Conservation (phyloP, 2,888 invertebrate species). For the Andrena minutula region DNA sequence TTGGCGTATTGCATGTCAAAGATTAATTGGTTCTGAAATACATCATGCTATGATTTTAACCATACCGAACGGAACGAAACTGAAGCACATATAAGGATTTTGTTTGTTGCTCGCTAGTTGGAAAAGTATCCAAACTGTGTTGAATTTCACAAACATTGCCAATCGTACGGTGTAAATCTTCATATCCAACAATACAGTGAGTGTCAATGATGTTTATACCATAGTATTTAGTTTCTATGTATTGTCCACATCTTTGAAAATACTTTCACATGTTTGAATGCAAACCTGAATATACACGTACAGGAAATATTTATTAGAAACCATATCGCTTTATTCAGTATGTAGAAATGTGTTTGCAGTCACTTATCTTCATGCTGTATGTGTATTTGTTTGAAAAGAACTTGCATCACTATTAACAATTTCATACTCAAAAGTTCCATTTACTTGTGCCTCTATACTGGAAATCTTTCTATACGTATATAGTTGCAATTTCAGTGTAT, state of each 20-base stretch:
- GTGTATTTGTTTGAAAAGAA: background rate
- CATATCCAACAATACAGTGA: slow-evolving; percentile 45
- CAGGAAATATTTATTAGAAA: background rate
- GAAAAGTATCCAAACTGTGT: slow-evolving; percentile 45
- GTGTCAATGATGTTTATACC: slow-evolving; percentile 35
- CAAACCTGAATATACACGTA: background rate
- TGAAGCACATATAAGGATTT: slow-evolving; percentile 30
- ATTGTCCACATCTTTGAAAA: slow-evolving; percentile 26
- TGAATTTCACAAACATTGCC: slow-evolving; percentile 18
- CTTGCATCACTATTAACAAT: background rate
- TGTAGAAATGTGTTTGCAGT: background rate
- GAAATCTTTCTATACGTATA: background rate
- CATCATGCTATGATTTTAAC: slow-evolving; percentile 49
- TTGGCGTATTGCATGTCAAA: slow-evolving; percentile 10
- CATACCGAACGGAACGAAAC: slow-evolving; percentile 38
- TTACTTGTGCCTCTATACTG: background rate
- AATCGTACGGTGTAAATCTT: slow-evolving; percentile 24
- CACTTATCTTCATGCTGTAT: background rate
- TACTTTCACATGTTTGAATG: slow-evolving; percentile 29
- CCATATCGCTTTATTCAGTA: background rate
- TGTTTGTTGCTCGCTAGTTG: slow-evolving; percentile 51
- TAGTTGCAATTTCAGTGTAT: background rate
- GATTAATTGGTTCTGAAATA: background rate
- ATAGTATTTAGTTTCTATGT: slow-evolving; percentile 22
- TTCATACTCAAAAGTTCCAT: background rate